These are phyloP conservation scores for Pelvicachromis taeniatus DNA, from an alignment of 2,113 vertebrate species.

Conservation along the genomic window DNA sequence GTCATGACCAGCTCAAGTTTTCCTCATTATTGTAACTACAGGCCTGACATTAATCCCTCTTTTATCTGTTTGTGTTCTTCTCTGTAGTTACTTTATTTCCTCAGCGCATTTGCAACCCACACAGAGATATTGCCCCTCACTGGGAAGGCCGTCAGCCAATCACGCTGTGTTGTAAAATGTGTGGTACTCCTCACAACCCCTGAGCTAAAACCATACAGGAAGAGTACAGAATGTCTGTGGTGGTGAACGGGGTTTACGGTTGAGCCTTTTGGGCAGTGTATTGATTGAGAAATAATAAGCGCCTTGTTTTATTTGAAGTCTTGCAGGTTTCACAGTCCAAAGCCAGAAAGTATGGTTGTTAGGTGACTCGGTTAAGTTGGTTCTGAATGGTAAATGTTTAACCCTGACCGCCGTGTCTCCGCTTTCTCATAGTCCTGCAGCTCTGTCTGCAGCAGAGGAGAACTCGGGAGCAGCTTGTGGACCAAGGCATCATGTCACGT, in stretches of 20 bases:
- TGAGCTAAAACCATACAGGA: conserved; percentile 43
- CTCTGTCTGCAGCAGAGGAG: conserved; percentile 91
- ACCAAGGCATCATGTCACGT: conserved; percentile 99
- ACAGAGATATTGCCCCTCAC: background rate
- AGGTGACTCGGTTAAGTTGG: conserved; percentile 6
- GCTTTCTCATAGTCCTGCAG: conserved; percentile 84
- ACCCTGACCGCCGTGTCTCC: conserved; percentile 41
- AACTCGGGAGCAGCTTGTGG: conserved; percentile 91
- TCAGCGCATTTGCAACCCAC: conserved; percentile 23
- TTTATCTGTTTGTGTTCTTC: background rate
- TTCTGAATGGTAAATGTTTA: background rate
- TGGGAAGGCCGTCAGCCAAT: background rate
- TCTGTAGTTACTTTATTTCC: conserved; percentile 1
- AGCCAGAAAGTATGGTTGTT: background rate
- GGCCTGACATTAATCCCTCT: conserved; percentile 5
- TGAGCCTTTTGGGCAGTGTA: background rate
- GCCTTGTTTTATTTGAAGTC: conserved; percentile 32
- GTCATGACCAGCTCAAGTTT: background rate
- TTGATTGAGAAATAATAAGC: conserved; percentile 34
- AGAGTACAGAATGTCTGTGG: conserved; percentile 52
- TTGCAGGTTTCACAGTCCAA: conserved; percentile 18
- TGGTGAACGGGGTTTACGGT: conserved; percentile 2
- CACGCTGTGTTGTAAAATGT: background rate
- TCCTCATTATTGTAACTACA: background rate
- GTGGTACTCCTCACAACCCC: conserved; percentile 7